Percentiles rank a stretch among this genome's conserved stretches.
Conservation (phyloP, 2,797 vertebrate species). For the Arnoldichthys spilopterus region DNA sequence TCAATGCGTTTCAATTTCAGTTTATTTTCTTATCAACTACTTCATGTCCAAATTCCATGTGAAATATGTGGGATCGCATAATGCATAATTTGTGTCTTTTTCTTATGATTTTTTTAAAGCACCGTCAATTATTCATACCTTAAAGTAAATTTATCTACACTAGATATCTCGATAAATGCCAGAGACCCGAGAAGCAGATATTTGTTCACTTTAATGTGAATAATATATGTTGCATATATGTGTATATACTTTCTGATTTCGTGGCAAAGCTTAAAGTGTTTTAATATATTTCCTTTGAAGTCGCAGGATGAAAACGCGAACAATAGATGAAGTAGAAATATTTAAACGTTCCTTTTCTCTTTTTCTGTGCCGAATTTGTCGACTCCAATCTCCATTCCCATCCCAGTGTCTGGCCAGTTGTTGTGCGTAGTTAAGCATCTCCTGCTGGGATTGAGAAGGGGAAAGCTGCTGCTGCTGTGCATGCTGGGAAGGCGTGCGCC, state of each 20-base stretch:
- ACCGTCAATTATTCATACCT: conserved; percentile 73
- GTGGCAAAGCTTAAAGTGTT: background rate
- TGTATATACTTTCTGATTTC: background rate
- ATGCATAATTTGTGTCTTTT: conserved; percentile 65
- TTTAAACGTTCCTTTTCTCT: conserved; percentile 17
- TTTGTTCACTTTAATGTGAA: conserved; percentile 62
- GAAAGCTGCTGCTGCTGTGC: conserved; percentile 34
- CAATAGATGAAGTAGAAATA: conserved; percentile 10
- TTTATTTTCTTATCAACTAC: conserved; percentile 73
- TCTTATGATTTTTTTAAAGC: conserved; percentile 66
- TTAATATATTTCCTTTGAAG: conserved; percentile 37
- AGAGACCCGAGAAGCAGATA: conserved; percentile 31
- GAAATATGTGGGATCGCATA: conserved; percentile 69
- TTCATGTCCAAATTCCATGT: conserved; percentile 66
- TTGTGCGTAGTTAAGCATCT: conserved; percentile 21
- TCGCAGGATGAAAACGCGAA: conserved; percentile 11
- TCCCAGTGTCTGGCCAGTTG: conserved; percentile 19
- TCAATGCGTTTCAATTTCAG: conserved; percentile 72
- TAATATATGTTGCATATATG: conserved; percentile 24
- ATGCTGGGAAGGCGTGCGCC: conserved; percentile 46
- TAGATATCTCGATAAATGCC: conserved; percentile 56
- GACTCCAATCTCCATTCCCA: conserved; percentile 16
- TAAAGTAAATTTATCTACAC: conserved; percentile 69
- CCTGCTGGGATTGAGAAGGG: conserved; percentile 39
- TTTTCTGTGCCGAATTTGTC: conserved; percentile 19